phyloP scores from a whole-genome alignment of 2,888 invertebrate species.

The Pristionchus maxplancki region DNA sequence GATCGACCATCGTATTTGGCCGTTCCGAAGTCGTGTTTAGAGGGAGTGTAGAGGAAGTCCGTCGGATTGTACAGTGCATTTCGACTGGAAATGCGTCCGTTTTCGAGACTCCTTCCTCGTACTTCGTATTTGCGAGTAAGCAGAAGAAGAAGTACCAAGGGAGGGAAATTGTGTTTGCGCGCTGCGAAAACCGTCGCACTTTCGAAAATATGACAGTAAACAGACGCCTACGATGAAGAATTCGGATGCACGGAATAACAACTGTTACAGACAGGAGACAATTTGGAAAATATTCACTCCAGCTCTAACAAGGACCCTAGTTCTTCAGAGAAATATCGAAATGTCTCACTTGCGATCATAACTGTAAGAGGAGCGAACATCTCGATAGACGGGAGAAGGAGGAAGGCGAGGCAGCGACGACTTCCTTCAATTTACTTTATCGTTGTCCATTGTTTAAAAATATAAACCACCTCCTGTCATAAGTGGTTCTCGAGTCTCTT shows the following conservation, averaged over 20 bases:
- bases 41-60: neutral
- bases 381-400: constrained; percentile 27
- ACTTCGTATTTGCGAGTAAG: neutral
- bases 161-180: neutral
- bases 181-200: neutral
- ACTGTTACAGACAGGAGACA: neutral
- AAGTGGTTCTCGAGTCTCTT: constrained; percentile 16
- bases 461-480: constrained; percentile 10
- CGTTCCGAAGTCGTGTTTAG: neutral
- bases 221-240: neutral
- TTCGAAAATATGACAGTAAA: neutral
- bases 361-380: constrained; percentile 7
- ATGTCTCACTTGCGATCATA: constrained; percentile 18
- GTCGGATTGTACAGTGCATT: neutral
- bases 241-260: neutral
- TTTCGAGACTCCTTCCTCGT: neutral
- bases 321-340: neutral
- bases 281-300: too few relatives aligned
- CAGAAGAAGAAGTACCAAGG: neutral
- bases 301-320: too few relatives aligned
- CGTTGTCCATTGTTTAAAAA: too few relatives aligned
- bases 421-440: neutral
- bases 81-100: neutral
- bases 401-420: neutral
- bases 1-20: neutral